Percentiles rank a stretch among this genome's conserved stretches.
Evolutionary conservation across 2,113 vertebrate species (phyloP).

Genomic region (Puma concolor): DNA sequence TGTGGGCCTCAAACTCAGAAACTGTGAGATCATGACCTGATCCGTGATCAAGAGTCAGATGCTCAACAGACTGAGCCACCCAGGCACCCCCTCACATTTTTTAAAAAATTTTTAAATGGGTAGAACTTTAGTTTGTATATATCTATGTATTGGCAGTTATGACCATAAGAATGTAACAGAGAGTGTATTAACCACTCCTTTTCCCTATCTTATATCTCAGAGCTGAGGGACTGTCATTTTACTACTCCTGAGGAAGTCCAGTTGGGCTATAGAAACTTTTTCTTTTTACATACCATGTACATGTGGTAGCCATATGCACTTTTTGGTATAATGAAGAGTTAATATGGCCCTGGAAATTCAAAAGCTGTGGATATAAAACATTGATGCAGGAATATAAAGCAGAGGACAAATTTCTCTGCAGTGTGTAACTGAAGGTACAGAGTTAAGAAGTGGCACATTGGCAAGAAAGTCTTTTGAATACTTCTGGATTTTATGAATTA

Average conservation of each 20-base stretch:
- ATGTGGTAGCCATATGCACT: rapidly evolving
- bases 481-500: neutral
- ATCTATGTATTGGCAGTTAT: neutral
- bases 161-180: rapidly evolving
- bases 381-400: neutral
- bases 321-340: neutral
- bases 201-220: neutral
- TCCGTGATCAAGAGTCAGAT: too few relatives aligned
- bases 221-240: neutral
- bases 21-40: too few relatives aligned
- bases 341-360: neutral
- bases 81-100: too few relatives aligned
- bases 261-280: neutral
- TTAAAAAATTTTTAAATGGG: neutral
- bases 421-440: neutral
- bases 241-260: neutral
- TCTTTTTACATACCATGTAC: neutral
- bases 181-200: neutral
- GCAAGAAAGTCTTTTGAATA: neutral
- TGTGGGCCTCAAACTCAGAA: too few relatives aligned
- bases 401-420: neutral
- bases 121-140: neutral
- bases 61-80: too few relatives aligned
- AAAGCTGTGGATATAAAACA: neutral
- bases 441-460: neutral